A percentile compares a stretch with the other conserved stretches of the same genome.
These are phyloP conservation scores for Asbolus verrucosus DNA, from an alignment of 1,140 invertebrate species.

Conservation along the genomic window DNA sequence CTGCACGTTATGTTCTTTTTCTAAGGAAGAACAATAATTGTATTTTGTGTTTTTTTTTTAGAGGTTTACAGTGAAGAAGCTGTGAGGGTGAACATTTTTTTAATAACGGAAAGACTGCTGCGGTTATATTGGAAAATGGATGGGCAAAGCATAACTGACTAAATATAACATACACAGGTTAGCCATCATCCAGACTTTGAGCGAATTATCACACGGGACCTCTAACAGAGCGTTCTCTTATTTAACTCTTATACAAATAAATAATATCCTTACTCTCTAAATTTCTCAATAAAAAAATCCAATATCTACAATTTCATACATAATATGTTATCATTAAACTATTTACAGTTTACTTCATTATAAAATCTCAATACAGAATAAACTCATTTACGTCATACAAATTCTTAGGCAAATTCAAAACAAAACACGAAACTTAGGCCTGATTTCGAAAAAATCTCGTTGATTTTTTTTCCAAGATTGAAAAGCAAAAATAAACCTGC, in stretches of 20 bases:
- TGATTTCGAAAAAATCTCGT: constrained; percentile 19
- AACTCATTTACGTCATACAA: constrained; percentile 18
- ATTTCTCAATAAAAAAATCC: constrained; percentile 60
- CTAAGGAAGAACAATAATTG: constrained; percentile 57
- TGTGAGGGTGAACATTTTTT: constrained; percentile 40
- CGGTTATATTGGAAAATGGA: constrained; percentile 27
- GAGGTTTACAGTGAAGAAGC: constrained; percentile 36
- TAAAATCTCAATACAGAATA: constrained; percentile 22
- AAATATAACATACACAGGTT: constrained; percentile 41
- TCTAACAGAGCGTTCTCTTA: constrained; percentile 52
- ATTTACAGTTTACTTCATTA: constrained; percentile 50
- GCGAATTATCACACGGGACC: constrained; percentile 62
- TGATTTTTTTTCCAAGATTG: neutral
- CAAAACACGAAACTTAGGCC: constrained; percentile 18
- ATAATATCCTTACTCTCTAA: constrained; percentile 46
- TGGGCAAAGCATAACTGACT: constrained; percentile 31
- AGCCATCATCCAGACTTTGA: constrained; percentile 54
- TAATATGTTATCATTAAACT: constrained; percentile 50
- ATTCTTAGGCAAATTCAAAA: neutral
- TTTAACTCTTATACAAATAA: constrained; percentile 51
- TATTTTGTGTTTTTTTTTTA: constrained; percentile 48
- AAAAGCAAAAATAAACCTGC: constrained; percentile 12
- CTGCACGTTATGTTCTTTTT: constrained; percentile 52
- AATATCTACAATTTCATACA: constrained; percentile 61
- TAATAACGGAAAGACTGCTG: constrained; percentile 27